These are phyloP conservation scores for Mesaphorura yosii DNA, from an alignment of 1,140 invertebrate species.

Conservation along the genomic window DNA sequence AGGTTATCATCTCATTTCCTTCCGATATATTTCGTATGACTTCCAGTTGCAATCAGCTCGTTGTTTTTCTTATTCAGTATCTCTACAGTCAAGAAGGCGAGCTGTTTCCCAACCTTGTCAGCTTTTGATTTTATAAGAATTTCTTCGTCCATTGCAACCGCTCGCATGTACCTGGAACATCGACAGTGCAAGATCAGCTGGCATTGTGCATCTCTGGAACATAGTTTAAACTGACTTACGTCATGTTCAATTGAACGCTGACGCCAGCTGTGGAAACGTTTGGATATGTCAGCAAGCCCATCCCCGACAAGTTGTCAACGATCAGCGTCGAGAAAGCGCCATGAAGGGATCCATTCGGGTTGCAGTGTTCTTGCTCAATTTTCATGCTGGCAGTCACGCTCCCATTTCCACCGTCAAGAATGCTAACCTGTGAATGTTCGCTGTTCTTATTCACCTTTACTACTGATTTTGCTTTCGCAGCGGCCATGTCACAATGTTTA, in stretches of 20 bases:
- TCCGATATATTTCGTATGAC: neutral
- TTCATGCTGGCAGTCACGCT: slow-evolving; percentile 59
- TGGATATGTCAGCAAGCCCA: slow-evolving; percentile 53
- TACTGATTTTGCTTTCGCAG: neutral
- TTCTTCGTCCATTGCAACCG: slow-evolving; percentile 59
- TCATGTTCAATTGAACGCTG: slow-evolving; percentile 59
- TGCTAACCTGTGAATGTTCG: slow-evolving; percentile 46
- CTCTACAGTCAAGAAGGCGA: slow-evolving; percentile 68
- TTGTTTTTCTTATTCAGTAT: slow-evolving; percentile 37
- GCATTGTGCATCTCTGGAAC: neutral
- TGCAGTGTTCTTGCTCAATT: slow-evolving; percentile 62
- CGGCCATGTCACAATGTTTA: neutral
- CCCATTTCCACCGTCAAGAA: slow-evolving; percentile 55
- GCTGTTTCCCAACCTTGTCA: slow-evolving; percentile 57
- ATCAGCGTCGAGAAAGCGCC: slow-evolving; percentile 71
- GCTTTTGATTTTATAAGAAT: slow-evolving; percentile 65
- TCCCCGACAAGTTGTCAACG: slow-evolving; percentile 69
- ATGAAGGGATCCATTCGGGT: slow-evolving; percentile 52
- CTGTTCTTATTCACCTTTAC: neutral
- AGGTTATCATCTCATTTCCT: no score
- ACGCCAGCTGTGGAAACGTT: slow-evolving; percentile 45
- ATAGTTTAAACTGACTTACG: slow-evolving; percentile 41
- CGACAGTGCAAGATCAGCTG: no score
- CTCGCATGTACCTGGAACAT: slow-evolving; percentile 46
- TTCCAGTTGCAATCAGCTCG: neutral